These are phyloP conservation scores for Sinodicranocentrus sp. DNA, from an alignment of 2,888 invertebrate genomes.

Conservation along the genomic window DNA sequence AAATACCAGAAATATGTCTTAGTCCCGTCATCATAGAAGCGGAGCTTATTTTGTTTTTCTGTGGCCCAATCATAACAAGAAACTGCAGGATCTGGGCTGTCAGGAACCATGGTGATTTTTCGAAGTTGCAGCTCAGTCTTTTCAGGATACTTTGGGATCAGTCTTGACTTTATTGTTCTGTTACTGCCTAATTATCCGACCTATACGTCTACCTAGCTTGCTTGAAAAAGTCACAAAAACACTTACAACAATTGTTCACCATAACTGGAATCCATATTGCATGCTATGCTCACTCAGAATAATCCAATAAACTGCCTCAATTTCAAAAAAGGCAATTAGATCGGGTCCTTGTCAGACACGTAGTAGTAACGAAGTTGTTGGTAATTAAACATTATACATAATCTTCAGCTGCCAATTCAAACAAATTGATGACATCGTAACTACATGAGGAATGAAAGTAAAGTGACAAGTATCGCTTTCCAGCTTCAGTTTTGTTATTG, in stretches of 20 bases:
- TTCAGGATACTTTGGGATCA: background rate
- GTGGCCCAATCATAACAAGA: slow-evolving; percentile 72
- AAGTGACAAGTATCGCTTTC: too few relatives aligned
- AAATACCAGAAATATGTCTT: slow-evolving; percentile 80
- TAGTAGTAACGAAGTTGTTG: too few relatives aligned
- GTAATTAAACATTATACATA: too few relatives aligned
- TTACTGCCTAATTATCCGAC: background rate
- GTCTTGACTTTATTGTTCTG: background rate
- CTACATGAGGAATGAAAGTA: too few relatives aligned
- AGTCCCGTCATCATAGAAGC: slow-evolving; percentile 80
- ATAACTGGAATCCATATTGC: too few relatives aligned
- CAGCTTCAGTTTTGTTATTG: too few relatives aligned
- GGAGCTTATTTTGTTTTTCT: slow-evolving; percentile 71
- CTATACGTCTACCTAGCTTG: background rate
- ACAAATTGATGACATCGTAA: too few relatives aligned
- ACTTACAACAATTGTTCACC: background rate
- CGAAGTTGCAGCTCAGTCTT: background rate
- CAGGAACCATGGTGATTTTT: background rate
- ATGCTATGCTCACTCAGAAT: too few relatives aligned
- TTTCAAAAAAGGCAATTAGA: too few relatives aligned
- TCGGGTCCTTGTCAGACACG: too few relatives aligned
- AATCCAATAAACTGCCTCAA: too few relatives aligned
- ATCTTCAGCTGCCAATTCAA: too few relatives aligned
- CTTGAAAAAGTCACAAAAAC: background rate
- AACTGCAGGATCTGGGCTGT: background rate